A percentile compares a stretch with the other conserved stretches of the same genome.
Conservation (phyloP, 2,113 vertebrate species). For the Rallus limicola region DNA sequence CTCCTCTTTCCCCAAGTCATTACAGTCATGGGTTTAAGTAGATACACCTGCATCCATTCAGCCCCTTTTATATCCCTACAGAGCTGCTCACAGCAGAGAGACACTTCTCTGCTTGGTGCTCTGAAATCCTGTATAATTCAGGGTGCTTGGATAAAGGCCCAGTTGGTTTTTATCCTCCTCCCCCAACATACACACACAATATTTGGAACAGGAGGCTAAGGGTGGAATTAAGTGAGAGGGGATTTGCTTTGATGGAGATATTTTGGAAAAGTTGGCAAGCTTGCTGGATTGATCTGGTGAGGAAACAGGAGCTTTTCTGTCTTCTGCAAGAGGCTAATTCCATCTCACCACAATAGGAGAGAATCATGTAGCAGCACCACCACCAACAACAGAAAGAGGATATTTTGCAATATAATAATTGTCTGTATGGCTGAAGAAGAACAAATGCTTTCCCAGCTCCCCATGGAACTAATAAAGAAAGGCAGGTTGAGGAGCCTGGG, state of each 20-base stretch:
- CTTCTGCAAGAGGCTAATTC: constrained; percentile 5
- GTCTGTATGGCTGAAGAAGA: constrained; percentile 68
- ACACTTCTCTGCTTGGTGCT: background rate
- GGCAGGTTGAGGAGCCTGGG: constrained; percentile 56
- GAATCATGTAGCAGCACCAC: background rate
- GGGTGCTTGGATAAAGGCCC: background rate
- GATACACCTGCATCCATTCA: constrained; percentile 7
- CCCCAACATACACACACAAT: background rate
- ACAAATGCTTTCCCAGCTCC: constrained; percentile 69
- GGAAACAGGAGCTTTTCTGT: background rate
- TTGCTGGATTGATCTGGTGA: background rate
- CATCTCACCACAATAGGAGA: background rate
- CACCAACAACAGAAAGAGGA: constrained; percentile 15
- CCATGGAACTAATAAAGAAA: constrained; percentile 73
- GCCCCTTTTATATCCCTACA: background rate
- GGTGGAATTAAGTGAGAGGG: background rate
- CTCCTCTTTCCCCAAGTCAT: background rate
- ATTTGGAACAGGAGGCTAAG: background rate
- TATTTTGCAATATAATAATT: constrained; percentile 70
- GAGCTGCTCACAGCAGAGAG: background rate
- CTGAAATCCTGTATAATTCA: background rate
- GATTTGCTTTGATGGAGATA: constrained; percentile 4
- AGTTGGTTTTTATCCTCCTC: background rate
- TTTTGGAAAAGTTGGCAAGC: constrained; percentile 27
- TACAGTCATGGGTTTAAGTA: background rate